These are phyloP conservation scores for Otolemur crassicaudatus DNA, from an alignment of 2,797 vertebrate species.

Conservation along the genomic window DNA sequence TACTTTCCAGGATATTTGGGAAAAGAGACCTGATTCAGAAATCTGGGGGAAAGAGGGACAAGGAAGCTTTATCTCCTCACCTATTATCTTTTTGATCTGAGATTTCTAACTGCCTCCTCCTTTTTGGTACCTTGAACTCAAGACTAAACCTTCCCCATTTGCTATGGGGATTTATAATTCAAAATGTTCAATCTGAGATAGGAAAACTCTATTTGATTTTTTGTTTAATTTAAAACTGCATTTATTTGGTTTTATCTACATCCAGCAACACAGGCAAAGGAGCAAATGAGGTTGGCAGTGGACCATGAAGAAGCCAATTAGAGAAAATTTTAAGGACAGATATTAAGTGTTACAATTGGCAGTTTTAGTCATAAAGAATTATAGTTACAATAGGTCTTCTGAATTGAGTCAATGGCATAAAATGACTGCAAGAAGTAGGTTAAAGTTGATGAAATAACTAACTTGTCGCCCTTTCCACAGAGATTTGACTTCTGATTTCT, in stretches of 20 bases:
- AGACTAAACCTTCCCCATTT: not conserved
- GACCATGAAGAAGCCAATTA: not conserved
- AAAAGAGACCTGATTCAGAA: not conserved
- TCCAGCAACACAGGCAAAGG: not conserved
- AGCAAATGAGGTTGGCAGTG: not conserved
- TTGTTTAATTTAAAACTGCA: not conserved
- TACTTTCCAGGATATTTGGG: not conserved
- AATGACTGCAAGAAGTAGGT: not conserved
- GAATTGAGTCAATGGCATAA: not conserved
- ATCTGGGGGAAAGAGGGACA: not conserved
- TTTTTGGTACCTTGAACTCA: not conserved
- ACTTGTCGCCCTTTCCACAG: not conserved
- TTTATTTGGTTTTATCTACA: not conserved
- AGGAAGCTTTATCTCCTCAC: not conserved
- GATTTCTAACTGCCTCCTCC: not conserved
- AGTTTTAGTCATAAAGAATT: not conserved
- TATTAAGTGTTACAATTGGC: not conserved
- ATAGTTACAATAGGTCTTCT: not conserved
- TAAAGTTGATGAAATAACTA: not conserved
- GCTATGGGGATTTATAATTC: not conserved
- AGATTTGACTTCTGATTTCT: conserved; percentile 1
- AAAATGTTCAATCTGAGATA: not conserved
- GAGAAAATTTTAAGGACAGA: conserved; percentile 3
- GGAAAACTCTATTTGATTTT: not conserved
- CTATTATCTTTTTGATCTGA: not conserved